These are phyloP conservation scores for Rhea americana DNA, from an alignment of 2,113 vertebrate species.

Conservation along the genomic window DNA sequence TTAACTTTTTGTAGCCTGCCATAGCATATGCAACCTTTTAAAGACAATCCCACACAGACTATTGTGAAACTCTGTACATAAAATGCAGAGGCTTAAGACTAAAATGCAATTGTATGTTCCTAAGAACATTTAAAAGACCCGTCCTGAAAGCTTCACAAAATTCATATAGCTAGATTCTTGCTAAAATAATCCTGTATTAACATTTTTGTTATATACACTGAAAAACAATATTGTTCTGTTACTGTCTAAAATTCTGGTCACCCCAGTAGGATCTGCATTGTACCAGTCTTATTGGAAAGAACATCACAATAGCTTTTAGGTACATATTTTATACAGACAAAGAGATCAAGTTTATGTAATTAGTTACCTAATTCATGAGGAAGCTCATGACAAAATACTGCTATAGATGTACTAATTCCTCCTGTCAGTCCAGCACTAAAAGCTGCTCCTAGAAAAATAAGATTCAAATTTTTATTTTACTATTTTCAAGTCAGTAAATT, in stretches of 20 bases:
- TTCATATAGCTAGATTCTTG: neutral
- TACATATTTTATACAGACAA: neutral
- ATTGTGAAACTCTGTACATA: neutral
- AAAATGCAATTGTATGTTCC: neutral
- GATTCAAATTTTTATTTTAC: neutral
- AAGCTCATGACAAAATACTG: conserved; percentile 97
- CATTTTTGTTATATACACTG: neutral
- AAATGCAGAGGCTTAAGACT: neutral
- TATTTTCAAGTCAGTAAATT: neutral
- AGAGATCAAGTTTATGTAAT: neutral
- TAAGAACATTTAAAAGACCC: neutral
- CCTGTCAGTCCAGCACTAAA: conserved; percentile 95
- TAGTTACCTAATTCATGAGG: conserved; percentile 95
- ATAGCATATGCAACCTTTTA: neutral
- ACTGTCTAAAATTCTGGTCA: neutral
- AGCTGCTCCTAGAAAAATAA: conserved; percentile 84
- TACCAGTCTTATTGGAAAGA: neutral
- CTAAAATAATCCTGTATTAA: neutral
- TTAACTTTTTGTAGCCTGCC: neutral
- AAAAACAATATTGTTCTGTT: neutral
- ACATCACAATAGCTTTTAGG: neutral
- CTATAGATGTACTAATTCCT: conserved; percentile 97
- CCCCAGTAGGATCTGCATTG: neutral
- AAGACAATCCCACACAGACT: neutral
- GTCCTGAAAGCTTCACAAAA: neutral